Percentiles rank a stretch among this genome's conserved stretches.
These are phyloP conservation scores for Calliphora vomitoria DNA, from an alignment of 2,888 invertebrate species.

Conservation along the genomic window DNA sequence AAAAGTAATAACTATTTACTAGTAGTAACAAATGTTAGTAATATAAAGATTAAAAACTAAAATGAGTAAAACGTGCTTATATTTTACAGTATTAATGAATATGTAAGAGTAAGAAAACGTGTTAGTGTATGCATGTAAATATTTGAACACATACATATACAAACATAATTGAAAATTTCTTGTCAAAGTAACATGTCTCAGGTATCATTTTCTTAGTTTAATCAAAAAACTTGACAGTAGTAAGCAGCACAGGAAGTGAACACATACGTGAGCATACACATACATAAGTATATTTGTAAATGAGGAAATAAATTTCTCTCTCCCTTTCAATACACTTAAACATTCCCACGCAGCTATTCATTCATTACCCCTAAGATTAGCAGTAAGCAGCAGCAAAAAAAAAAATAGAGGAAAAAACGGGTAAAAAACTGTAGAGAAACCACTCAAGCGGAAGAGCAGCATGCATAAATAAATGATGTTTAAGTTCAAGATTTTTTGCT, in stretches of 20 bases:
- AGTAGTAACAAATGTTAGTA: neutral
- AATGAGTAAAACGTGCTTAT: slow-evolving; percentile 12
- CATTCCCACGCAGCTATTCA: neutral
- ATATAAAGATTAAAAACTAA: slow-evolving; percentile 10
- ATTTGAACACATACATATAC: neutral
- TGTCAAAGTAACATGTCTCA: neutral
- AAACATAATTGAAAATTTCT: neutral
- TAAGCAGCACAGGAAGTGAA: neutral
- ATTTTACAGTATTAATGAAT: neutral
- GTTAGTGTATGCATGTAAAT: neutral
- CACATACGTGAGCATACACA: neutral
- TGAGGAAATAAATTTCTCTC: neutral
- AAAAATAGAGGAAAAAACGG: neutral
- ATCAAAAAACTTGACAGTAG: neutral
- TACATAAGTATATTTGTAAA: neutral
- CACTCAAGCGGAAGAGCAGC: neutral
- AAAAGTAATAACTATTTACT: neutral
- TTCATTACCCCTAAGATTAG: slow-evolving; percentile 8
- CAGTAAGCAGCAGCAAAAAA: neutral
- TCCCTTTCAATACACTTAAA: neutral
- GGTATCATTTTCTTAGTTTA: slow-evolving; percentile 17
- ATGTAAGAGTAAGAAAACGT: neutral
- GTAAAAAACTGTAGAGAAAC: neutral
- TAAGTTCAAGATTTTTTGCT: neutral
- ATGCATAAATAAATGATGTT: slow-evolving; percentile 15